phyloP scores from a whole-genome alignment of 2,797 vertebrate genomes.

The Ctenochaetus hawaiiensis region DNA sequence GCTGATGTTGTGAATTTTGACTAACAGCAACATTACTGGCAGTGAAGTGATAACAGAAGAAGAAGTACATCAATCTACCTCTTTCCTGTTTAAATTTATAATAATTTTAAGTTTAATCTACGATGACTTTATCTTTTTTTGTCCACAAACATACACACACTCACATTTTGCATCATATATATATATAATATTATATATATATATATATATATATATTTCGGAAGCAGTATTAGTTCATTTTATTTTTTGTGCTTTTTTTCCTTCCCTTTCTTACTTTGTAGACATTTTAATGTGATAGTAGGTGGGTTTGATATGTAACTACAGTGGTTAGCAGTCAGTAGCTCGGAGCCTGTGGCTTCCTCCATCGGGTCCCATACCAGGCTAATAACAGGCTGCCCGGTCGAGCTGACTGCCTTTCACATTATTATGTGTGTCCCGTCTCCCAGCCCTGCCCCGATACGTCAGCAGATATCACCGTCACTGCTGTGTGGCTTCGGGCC shows the following conservation, averaged over 20 bases:
- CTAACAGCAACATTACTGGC: not conserved
- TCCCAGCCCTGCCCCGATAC: conserved; percentile 53
- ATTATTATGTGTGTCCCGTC: conserved; percentile 61
- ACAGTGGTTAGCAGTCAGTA: conserved; percentile 24
- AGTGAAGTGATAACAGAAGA: not conserved
- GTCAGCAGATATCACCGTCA: conserved; percentile 68
- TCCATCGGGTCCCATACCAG: conserved; percentile 41
- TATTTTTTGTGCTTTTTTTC: not conserved
- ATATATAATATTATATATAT: too few species aligned
- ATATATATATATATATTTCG: too few species aligned
- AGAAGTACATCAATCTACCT: not conserved
- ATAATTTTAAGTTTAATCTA: not conserved
- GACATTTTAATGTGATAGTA: conserved; percentile 7
- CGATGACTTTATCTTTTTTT: not conserved
- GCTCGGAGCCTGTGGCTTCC: conserved; percentile 37
- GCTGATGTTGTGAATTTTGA: not conserved
- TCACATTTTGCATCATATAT: not conserved
- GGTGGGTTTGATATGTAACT: conserved; percentile 1
- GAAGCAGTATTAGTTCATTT: too few species aligned
- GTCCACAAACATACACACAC: not conserved
- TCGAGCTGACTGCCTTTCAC: conserved; percentile 49
- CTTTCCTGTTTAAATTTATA: not conserved
- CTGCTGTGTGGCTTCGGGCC: conserved; percentile 52
- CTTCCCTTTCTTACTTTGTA: not conserved
- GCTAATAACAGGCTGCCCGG: conserved; percentile 56